Base-by-base conservation (phyloP, 2,797 vertebrate genomes). In the Pachyuromys duprasi region DNA sequence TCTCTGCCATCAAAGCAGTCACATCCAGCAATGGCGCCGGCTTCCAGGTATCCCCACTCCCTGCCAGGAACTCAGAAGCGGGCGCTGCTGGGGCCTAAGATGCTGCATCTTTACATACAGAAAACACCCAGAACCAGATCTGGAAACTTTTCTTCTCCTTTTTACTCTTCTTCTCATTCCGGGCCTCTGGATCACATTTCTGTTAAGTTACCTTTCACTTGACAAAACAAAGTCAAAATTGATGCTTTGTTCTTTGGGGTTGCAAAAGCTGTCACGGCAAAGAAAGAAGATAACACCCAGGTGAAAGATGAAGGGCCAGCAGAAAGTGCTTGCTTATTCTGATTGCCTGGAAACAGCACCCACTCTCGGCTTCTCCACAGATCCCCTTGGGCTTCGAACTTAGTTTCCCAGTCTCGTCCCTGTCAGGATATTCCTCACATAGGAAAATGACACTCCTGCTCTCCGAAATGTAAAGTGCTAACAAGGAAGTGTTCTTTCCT, bases 401-500 rank as follows among this genome's bases (percentile, higher is more conserved):
- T 18, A 65, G 26, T 39, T 91, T 80, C 86, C 31, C 36, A 69
- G 53, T 5, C 53, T 88, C 69, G 45, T n/a, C 28, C 22, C 57
- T 80, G 57, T 75, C 55, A 94, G 62, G 39, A 63, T n/a, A 53
- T 83, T 45, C 62, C 89, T 81, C 70, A 53, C 39, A 88, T 31
- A 89, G n/a, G 74, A 12, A 83, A 86, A 87, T 28, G 60, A 76
- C 84, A 24, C 55, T 88, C 28, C 53, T 22, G 3, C 24, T 80
- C 20, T 89, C 75, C 83, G 91, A 72, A 82, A 91, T 33, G 60
- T 83, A 53, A 86, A 92, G 53, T 36, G 33, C 67, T 90, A 69
- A 89, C 53, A 53, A 26, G 79, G 24, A 93, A 92, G 39, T 11
- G 8, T 91, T 96, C 75, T 70, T 76, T 91, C 74, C 33, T 79